Conservation (phyloP, 1,140 invertebrate species). For the Formica exsecta region DNA sequence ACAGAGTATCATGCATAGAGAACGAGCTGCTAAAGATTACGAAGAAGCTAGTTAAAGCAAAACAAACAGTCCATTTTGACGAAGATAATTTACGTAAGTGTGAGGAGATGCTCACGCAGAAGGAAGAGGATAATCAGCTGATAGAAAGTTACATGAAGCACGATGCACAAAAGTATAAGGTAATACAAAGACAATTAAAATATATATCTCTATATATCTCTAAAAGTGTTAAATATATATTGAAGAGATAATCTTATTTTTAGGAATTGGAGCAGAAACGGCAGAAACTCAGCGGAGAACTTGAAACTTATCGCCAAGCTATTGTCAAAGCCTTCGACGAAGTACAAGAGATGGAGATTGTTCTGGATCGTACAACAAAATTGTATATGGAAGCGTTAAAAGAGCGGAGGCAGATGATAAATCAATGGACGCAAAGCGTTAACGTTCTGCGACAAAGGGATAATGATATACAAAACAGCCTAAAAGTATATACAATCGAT, state of each 20-base stretch:
- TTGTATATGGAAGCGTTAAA: conserved; percentile 81
- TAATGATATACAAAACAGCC: conserved; percentile 65
- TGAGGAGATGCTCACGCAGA: conserved; percentile 88
- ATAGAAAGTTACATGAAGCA: conserved; percentile 89
- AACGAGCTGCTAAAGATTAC: conserved; percentile 84
- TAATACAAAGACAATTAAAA: conserved; percentile 61
- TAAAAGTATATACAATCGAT: conserved; percentile 55
- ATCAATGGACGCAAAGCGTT: conserved; percentile 84
- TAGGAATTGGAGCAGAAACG: conserved; percentile 85
- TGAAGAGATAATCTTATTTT: conserved; percentile 38
- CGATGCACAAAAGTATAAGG: conserved; percentile 89
- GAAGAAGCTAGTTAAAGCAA: conserved; percentile 87
- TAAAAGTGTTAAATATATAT: too few species aligned
- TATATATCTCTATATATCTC: conserved; percentile 23
- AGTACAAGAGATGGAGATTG: conserved; percentile 81
- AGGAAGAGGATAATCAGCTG: conserved; percentile 88
- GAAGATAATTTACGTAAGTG: conserved; percentile 88
- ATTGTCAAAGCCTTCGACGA: conserved; percentile 79
- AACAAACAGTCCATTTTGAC: conserved; percentile 88
- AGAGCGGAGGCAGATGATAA: conserved; percentile 83
- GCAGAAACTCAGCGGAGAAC: conserved; percentile 78
- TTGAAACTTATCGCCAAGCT: conserved; percentile 74
- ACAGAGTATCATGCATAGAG: conserved; percentile 81
- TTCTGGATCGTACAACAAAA: conserved; percentile 82
- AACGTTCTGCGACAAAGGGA: conserved; percentile 81